Base-by-base conservation (phyloP, 2,888 invertebrate species). In the Apantesis nais region DNA sequence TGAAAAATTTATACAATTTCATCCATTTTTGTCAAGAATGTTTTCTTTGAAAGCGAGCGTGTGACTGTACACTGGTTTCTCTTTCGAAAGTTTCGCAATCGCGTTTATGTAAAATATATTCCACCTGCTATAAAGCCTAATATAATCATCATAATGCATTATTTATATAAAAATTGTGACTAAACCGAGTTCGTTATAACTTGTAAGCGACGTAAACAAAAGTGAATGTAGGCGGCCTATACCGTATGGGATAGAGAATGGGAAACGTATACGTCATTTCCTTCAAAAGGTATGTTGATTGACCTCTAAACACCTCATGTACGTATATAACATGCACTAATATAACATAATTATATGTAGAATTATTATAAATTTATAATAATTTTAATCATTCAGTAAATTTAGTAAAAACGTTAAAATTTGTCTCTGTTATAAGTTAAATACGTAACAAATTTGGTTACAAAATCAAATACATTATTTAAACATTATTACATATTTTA, bases 201-300 rank as follows among this genome's bases (percentile, higher is more conserved):
- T 60, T 52, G 52, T 25, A 31, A 70, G 64, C 48, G 71, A 86
- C 85, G 85, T 91, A 90, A 91, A 91, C 89, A 93, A 92, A 94
- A 93, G 93, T 93, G 93, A 94, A 93, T 91, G 94, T 93, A 89
- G 91, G 91, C 81, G 89, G 83, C 67, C 65, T 68, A 61, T 63
- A 76, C 79, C 74, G 79, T 84, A 85, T 88, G 84, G 84, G 86
- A 88, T 86, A 87, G 85, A 86, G 87, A 88, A 90, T 87, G 83
- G 85, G 86, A 86, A 89, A 90, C 90, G 89, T 88, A 88, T 88
- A 85, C 71, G 81, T 85, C 83, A 90, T 83, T 87, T 88, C 85
- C 83, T 86, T 78, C 82, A 80, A 74, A 74, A 68, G 74, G 79
- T 69, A 70, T 64, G 75, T 75, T 78, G 81, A 81, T 76, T 74